A percentile compares a stretch with the other conserved stretches of the same genome.
Conservation (phyloP, 2,113 vertebrate species). For the Pao palembangensis region DNA sequence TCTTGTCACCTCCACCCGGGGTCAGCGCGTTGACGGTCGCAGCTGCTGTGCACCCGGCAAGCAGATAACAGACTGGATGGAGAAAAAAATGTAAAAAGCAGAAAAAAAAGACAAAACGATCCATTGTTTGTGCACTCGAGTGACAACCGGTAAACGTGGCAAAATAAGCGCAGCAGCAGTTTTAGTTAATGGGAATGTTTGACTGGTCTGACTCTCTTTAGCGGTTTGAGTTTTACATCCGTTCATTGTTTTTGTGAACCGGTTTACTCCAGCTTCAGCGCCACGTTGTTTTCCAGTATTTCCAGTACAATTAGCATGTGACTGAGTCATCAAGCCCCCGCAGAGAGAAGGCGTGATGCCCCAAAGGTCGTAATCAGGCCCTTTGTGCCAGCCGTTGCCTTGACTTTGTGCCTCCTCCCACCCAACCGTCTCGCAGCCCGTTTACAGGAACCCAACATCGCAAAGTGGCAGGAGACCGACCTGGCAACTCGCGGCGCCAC, state of each 20-base stretch:
- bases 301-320: neutral
- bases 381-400: constrained; percentile 5
- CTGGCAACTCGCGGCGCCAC: constrained; percentile 42
- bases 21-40: constrained; percentile 28
- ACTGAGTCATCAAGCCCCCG: constrained; percentile 17
- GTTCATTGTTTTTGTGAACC: no score
- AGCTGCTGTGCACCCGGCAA: neutral
- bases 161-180: no score
- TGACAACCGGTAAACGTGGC: no score
- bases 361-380: constrained; percentile 4
- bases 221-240: no score
- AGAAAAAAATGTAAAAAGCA: no score
- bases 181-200: no score
- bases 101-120: no score
- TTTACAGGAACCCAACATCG: constrained; percentile 21
- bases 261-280: no score
- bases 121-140: no score
- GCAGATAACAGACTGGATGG: no score
- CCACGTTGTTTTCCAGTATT: constrained; percentile 1
- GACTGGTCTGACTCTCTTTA: no score
- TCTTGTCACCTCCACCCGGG: constrained; percentile 53
- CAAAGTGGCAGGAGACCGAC: constrained; percentile 47
- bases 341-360: neutral
- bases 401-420: constrained; percentile 6
- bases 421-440: constrained; percentile 14